Evolutionary conservation across 1,140 invertebrate species (phyloP), one percentile per base, ranked within the genome.

Genomic region (Catajapyx aquilonaris): DNA sequence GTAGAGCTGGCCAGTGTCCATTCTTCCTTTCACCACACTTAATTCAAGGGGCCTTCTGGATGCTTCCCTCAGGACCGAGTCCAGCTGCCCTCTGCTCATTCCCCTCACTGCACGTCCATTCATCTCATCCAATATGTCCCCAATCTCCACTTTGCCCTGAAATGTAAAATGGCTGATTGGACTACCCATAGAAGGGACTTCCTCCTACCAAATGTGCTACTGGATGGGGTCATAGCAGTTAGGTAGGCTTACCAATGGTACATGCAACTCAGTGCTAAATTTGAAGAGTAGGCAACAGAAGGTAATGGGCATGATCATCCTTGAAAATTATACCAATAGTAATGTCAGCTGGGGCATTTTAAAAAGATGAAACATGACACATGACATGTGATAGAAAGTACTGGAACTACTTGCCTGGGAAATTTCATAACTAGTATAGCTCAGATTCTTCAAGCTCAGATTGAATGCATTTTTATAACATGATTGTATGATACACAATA

Each of bases 111-210:
- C 53, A 46, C 54, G 59, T 41, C 57, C 64, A 50, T 71, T 73
- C 43, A 73, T 57, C 43, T 69, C 66, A 50, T 71, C 69, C 15
- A 75, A 47, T n/a, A 75, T 51, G 50, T 73, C 70, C 21, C 71
- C 71, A 30, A 64, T 45, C 46, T 60, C 52, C 20, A 73, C 55
- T 47, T 68, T 65, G 38, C 60, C 60, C 70, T 74, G 44, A 41
- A 53, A 44, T 30, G 19, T 43, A 31, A 49, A 18, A 49, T 20
- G 45, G 18, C 33, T 32, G 10, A 38, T 28, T 21, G 34, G 35
- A 45, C 32, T 25, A 37, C n/a, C n/a, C n/a, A 31, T 32, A 31
- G 34, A 9, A 38, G 20, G 7, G 21, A 34, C 16, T 4, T 11
- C 16, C 21, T 28, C 23, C 11, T 11, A 31, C 20, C 9, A 28